These are phyloP conservation scores for Seriola dumerili DNA, from an alignment of 2,113 vertebrate genomes.

Conservation along the genomic window DNA sequence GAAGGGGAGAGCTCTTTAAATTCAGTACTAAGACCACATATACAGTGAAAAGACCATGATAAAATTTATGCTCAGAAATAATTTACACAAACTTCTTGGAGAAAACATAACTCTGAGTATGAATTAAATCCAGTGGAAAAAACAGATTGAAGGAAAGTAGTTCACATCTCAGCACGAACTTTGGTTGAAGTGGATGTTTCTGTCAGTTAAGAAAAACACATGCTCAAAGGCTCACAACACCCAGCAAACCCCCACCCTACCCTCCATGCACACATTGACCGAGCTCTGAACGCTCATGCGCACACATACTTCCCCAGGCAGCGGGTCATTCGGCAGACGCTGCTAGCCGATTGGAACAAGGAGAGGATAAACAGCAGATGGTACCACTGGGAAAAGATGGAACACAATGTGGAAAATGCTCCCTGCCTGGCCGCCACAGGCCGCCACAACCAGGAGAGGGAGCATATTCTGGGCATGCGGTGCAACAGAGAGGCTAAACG, in stretches of 20 bases:
- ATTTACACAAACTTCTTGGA: not conserved
- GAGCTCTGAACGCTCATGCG: constrained; percentile 35
- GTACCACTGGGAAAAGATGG: constrained; percentile 83
- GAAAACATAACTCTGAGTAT: not conserved
- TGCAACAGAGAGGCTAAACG: constrained; percentile 60
- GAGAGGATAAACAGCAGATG: constrained; percentile 85
- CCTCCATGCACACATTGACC: constrained; percentile 31
- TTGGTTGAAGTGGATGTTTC: constrained; percentile 42
- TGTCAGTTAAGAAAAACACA: constrained; percentile 48
- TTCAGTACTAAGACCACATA: not conserved
- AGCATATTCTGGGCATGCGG: constrained; percentile 73
- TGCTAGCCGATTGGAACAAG: constrained; percentile 74
- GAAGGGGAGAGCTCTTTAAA: not conserved
- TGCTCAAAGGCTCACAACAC: constrained; percentile 37
- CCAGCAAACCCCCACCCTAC: not conserved
- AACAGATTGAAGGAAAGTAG: not conserved
- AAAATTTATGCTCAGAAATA: not conserved
- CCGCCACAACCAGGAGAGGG: constrained; percentile 70
- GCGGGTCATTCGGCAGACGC: constrained; percentile 77
- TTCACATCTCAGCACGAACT: constrained; percentile 24
- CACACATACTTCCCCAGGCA: constrained; percentile 70
- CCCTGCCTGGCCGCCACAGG: constrained; percentile 72
- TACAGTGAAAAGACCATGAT: not conserved
- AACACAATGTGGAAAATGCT: constrained; percentile 81
- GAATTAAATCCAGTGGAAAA: too few relatives aligned